Conservation (phyloP, 2,113 vertebrate species). For the Malurus elegans region DNA sequence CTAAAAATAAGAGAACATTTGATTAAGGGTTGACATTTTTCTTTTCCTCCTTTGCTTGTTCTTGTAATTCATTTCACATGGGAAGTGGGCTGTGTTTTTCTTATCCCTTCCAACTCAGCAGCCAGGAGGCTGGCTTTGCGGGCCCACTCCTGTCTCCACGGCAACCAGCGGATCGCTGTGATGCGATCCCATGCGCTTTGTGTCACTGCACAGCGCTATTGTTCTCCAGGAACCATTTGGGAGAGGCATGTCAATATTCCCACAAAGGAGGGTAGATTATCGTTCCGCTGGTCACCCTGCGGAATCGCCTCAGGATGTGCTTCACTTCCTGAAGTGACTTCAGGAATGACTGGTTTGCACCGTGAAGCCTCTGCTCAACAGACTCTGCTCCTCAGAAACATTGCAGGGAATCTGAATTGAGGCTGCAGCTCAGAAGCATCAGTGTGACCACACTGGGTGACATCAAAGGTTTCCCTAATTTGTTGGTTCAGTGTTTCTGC, state of each 20-base stretch:
- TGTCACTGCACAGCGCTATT: conserved; percentile 57
- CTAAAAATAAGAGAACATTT: conserved; percentile 70
- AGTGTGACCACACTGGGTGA: not conserved
- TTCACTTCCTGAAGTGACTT: not conserved
- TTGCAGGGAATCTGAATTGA: not conserved
- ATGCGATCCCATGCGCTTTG: conserved; percentile 61
- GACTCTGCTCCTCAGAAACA: not conserved
- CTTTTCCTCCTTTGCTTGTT: conserved; percentile 68
- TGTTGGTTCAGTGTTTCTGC: not conserved
- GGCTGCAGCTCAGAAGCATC: not conserved
- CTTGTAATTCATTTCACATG: conserved; percentile 74
- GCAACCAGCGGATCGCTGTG: conserved; percentile 66
- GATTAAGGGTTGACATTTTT: conserved; percentile 76
- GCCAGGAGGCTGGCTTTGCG: conserved; percentile 65
- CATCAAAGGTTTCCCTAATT: not conserved
- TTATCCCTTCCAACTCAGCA: conserved; percentile 77
- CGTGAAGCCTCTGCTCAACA: not conserved
- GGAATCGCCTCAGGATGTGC: not conserved
- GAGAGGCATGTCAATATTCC: not conserved
- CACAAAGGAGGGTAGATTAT: not conserved
- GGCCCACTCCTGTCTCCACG: conserved; percentile 72
- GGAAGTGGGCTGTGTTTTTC: conserved; percentile 77
- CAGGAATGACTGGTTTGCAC: not conserved
- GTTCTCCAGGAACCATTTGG: not conserved
- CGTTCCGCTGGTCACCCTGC: not conserved